Base-by-base conservation (phyloP, 2,113 vertebrate genomes). In the Regulus satrapa region DNA sequence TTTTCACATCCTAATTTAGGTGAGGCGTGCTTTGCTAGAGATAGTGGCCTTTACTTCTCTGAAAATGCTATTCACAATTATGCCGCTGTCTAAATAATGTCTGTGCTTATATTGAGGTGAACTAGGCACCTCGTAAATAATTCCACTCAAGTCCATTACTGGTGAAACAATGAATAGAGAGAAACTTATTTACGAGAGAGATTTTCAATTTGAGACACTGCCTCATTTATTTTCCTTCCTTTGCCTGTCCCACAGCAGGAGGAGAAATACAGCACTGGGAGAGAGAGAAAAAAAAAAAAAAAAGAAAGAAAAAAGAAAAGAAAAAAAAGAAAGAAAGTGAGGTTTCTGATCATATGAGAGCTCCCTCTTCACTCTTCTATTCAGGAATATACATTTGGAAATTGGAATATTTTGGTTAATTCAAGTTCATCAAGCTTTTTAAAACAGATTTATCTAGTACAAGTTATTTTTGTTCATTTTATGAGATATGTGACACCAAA, bases 11-110 rank as follows among this genome's bases (percentile, higher is more conserved):
- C 87, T 94, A 89, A 94, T 95, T 95, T 86, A 92, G 55, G 80
- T 72, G 89, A 96, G 89, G 74, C 84, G 59, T 12, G 10, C 64
- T 89, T 94, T 89, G 25, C 72, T 89, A 59, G 28, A 87, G 48
- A 95, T 48, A 89, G 73, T 89, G 86, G 92, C 94, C 83, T 96
- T 95, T 95, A 91, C 61, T 75, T 85, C 93, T 91, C 91, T 91
- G 86, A 55, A 97, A 95, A 91, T 74, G 28, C 88, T 94, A 15
- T 75, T 92, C 83, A 91, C 72, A 95, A 68, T 95, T 95, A 92
- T 91, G 61, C 12, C 0, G 0, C 83, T 95, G 86, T 86, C 92
- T 95, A 95, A 95, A 93, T 94, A 93, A 90, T 67, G 32, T 92
- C 92, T 86, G 73, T 78, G 31, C 85, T 86, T 95, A 86, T 93